Percentiles rank a stretch among this genome's conserved stretches.
Evolutionary conservation across 92 coral and sea anemone species (phyloP).

Genomic region (Paragorgia papillata): DNA sequence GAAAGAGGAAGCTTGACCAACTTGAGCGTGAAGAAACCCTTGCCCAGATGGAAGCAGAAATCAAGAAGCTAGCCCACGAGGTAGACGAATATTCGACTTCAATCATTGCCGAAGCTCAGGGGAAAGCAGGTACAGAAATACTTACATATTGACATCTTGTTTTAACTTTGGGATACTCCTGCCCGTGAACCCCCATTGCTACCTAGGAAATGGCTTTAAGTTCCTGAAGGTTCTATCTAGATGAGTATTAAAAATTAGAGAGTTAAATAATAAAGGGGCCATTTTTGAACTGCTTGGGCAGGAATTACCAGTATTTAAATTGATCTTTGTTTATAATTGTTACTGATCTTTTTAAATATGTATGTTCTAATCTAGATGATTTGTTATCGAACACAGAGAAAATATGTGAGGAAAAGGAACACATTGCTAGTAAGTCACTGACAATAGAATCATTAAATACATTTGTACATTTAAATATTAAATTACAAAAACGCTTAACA

Average conservation of each 20-base stretch:
- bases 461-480: too few relatives aligned
- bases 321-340: too few relatives aligned
- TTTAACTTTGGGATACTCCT: slow-evolving; percentile 1
- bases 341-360: too few relatives aligned
- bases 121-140: background rate
- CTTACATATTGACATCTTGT: background rate
- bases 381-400: background rate
- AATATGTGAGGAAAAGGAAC: slow-evolving; percentile 1
- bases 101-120: slow-evolving; percentile 1
- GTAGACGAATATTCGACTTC: slow-evolving; percentile 1
- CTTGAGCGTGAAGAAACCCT: slow-evolving; percentile 6
- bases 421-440: slow-evolving; percentile 7
- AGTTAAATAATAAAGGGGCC: too few relatives aligned
- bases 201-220: too few relatives aligned
- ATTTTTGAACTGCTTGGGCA: too few relatives aligned
- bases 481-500: too few relatives aligned
- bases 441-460: too few relatives aligned
- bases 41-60: background rate
- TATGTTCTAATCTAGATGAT: background rate
- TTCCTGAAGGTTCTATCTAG: background rate
- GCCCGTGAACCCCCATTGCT: too few relatives aligned
- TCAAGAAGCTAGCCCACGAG: background rate
- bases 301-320: too few relatives aligned
- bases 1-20: background rate
- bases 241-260: too few relatives aligned